Base-by-base conservation (phyloP, 2,113 vertebrate genomes). In the Trochalopteron elliotii region DNA sequence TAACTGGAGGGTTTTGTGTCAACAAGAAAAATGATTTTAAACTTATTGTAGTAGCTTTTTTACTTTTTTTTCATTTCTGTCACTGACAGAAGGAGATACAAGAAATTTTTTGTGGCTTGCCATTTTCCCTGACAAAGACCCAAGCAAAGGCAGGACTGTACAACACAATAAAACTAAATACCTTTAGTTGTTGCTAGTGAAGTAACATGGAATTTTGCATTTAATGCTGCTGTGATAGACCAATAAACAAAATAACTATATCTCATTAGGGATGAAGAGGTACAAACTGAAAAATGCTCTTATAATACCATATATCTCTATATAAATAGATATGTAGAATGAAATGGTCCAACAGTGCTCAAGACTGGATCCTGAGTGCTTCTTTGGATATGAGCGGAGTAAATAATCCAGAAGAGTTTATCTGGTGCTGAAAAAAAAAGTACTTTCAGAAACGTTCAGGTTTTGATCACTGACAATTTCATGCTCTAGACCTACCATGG, bases 61-160 rank as follows among this genome's bases (percentile, higher is more conserved):
- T 30, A 19, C 10, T 12, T 53, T 50, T 40, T 55, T 33, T 56
- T 56, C 5, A 19, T 5, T 71, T 71, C 16, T 44, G 15, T 39
- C 16, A 3, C 2, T 1, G 5, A 11, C 5, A 75, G 17, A 74
- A 56, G 7, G 15, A 15, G 7, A 40, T 18, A 40, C 1, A 45
- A 39, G 8, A 61, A 15, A 23, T 68, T 85, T 68, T 85, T 33
- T 68, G 28, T 27, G 12, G 9, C 33, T 85, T 74, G 28, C 2
- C 7, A 23, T 74, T 85, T 65, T 85, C 60, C 18, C 35, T 5
- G 19, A 15, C 5, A 81, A 21, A 71, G 12, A 16, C 9, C 4
- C 19, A 69, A 64, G 12, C 19, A 60, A 82, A 60, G 5, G 5
- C 22, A 78, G n/a, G 22, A 64, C 60, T 55, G 16, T 44, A 10